These are phyloP conservation scores for Hydrozoanthus gracilis DNA, from an alignment of 92 coral and sea anemone species.

Conservation along the genomic window DNA sequence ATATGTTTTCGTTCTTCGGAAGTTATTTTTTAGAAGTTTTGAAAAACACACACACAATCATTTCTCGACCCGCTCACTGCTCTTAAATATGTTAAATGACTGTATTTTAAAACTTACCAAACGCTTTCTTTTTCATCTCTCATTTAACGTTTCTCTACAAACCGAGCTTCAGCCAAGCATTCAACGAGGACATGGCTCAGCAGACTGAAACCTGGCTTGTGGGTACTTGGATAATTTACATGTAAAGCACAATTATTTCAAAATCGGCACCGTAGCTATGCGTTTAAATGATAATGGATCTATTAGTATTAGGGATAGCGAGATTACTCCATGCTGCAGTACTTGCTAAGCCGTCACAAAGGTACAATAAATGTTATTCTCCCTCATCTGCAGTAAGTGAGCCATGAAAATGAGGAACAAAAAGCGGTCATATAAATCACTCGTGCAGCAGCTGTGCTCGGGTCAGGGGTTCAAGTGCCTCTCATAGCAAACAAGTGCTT, in stretches of 20 bases:
- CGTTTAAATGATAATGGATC: conserved; percentile 20
- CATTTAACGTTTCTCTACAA: too few species aligned
- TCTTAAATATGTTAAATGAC: too few species aligned
- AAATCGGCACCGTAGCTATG: background rate
- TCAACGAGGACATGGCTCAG: too few species aligned
- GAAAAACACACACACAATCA: too few species aligned
- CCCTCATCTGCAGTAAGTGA: conserved; percentile 50
- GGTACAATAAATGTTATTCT: conserved; percentile 33
- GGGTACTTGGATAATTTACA: background rate
- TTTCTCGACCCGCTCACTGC: too few species aligned
- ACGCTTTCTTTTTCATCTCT: too few species aligned
- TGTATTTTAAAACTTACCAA: too few species aligned
- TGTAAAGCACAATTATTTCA: background rate
- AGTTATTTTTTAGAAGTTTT: too few species aligned
- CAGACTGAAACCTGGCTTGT: background rate
- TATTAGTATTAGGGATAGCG: conserved; percentile 11
- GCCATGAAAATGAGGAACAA: conserved; percentile 30
- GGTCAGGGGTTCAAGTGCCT: conserved; percentile 42
- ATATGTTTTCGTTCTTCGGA: too few species aligned
- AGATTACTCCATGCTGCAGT: conserved; percentile 23
- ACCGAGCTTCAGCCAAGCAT: too few species aligned
- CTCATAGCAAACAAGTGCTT: conserved; percentile 24
- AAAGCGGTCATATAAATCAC: conserved; percentile 5
- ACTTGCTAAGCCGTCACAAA: conserved; percentile 3
- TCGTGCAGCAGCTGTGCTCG: conserved; percentile 41